Evolutionary conservation across 2,888 invertebrate genomes (phyloP), one percentile per base, ranked within the genome.

Genomic region (Nephrotoma guestfalica): DNA sequence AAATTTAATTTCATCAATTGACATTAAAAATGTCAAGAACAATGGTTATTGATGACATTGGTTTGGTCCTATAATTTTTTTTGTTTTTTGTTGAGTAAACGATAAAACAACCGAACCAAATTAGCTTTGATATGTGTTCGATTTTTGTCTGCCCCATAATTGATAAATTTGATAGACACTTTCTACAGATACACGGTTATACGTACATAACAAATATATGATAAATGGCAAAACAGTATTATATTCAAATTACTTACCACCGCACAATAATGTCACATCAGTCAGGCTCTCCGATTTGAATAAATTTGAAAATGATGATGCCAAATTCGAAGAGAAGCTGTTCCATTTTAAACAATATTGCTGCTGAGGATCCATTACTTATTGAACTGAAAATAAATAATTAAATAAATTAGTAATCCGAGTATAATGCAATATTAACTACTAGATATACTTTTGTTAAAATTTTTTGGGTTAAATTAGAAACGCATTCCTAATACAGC

Each of bases 301-400:
- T 91, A 97, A 94, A 93, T 96, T 97, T 91, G 97, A 96, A 93
- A 97, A 97, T 90, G 97, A 96, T 90, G 96, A 96, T 90, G 97
- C 97, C 93, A 97, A 94, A 93, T 97, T 97, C 91, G 96, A 96
- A 92, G 97, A 97, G 93, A 97, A 97, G 93, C 97, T 97, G 95
- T 97, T 97, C 97, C 97, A 97, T 94, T 97, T 97, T 90, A 97
- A 94, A 94, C 97, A 97, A 93, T 97, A 97, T 93, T 97, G 97
- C 93, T 97, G 97, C 94, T 97, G 97, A 92, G 96, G 95, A 94
- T 97, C 97, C 97, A 97, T 97, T 30, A 41, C 43, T 41, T 41
- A 41, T 41, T 84, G 18, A 85, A 43, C 85, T 85, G 45, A 9
- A 85, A 85, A 43, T 41, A 84, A 84, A 83, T 9, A 41, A 41